Conservation (phyloP, 2,888 invertebrate genomes). For the Ophion obscuratus region DNA sequence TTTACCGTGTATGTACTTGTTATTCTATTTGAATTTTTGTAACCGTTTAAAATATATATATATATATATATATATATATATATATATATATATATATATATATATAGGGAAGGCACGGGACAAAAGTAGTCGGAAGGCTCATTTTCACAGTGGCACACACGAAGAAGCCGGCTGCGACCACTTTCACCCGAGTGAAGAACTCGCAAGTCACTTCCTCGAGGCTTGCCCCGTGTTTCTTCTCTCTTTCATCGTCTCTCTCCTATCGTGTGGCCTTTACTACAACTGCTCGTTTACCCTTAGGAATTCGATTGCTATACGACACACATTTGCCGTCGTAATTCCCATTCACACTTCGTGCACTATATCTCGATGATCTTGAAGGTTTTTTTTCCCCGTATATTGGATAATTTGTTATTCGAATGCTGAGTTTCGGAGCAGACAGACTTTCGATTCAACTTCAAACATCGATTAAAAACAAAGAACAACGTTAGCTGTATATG, state of each 20-base stretch:
- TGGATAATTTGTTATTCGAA: neutral
- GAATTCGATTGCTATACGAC: constrained; percentile 57
- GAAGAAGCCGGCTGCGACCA: constrained; percentile 67
- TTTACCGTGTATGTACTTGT: neutral
- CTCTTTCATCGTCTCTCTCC: constrained; percentile 29
- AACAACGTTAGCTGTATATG: neutral
- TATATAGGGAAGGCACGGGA: constrained; percentile 29
- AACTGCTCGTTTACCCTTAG: constrained; percentile 45
- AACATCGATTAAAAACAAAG: neutral
- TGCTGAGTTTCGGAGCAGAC: neutral
- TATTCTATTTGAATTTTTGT: constrained; percentile 4
- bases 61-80: constrained; percentile 1
- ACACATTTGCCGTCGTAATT: constrained; percentile 33
- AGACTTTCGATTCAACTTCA: neutral
- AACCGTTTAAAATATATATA: neutral
- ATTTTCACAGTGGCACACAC: constrained; percentile 49
- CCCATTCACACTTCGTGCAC: constrained; percentile 53
- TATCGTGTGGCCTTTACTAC: constrained; percentile 55
- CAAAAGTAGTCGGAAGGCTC: constrained; percentile 48
- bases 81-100: constrained; percentile 5
- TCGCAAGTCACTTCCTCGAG: constrained; percentile 74
- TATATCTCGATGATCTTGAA: neutral
- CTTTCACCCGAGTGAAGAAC: constrained; percentile 76
- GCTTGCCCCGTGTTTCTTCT: constrained; percentile 30
- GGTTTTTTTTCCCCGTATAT: neutral